These are phyloP conservation scores for Tolypeutes matacus DNA, from an alignment of 2,797 vertebrate species.

Conservation along the genomic window DNA sequence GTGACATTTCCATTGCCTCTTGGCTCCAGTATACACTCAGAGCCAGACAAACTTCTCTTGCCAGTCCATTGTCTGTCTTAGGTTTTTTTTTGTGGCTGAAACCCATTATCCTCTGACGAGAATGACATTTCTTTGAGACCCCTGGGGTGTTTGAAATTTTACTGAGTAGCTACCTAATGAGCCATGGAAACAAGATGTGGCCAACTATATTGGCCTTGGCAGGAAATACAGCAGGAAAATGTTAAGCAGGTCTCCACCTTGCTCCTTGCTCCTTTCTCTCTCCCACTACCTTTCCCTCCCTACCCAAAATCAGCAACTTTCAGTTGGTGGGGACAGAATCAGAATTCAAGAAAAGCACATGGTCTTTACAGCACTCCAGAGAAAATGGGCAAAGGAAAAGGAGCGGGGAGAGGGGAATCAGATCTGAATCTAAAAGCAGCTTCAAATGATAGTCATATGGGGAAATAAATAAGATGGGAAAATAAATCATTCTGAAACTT, in stretches of 20 bases:
- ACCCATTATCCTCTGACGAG: conserved; percentile 57
- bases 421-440: neutral
- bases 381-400: neutral
- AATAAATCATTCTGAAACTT: neutral
- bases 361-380: neutral
- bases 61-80: conserved; percentile 42
- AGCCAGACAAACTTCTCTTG: neutral
- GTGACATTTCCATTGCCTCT: neutral
- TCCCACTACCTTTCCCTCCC: neutral
- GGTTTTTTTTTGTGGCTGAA: neutral
- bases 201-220: neutral
- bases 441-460: neutral
- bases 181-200: neutral
- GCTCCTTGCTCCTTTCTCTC: neutral
- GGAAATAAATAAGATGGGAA: neutral
- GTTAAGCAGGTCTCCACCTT: neutral
- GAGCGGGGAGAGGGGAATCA: neutral
- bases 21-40: neutral
- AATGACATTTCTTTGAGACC: conserved; percentile 29
- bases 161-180: neutral
- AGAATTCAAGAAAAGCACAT: neutral
- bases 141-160: neutral
- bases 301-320: neutral
- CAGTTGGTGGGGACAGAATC: neutral
- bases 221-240: neutral